Evolutionary conservation across 2,113 vertebrate species (phyloP).

Genomic region (Hassar affinis): DNA sequence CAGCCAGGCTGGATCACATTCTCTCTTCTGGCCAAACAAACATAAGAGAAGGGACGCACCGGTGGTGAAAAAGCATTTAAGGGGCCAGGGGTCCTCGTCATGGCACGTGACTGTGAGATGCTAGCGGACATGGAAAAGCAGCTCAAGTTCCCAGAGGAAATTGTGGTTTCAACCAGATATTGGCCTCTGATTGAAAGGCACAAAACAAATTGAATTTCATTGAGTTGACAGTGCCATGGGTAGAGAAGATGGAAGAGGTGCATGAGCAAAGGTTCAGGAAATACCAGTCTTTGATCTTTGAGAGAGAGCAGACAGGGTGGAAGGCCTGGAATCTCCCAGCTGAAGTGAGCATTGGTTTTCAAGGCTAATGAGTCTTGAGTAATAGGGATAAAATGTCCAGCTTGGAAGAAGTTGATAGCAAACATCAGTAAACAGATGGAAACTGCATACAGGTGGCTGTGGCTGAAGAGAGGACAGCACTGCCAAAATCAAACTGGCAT

Average conservation of each 20-base stretch:
- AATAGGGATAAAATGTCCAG: background rate
- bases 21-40: background rate
- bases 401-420: background rate
- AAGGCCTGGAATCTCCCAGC: too few relatives aligned
- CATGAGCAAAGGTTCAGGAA: background rate
- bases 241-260: background rate
- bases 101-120: background rate
- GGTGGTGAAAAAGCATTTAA: background rate
- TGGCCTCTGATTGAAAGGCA: background rate
- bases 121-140: background rate
- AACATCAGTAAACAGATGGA: background rate
- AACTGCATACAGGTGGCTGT: background rate
- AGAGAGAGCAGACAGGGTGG: background rate
- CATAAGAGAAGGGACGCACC: background rate
- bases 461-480: background rate
- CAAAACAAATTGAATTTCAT: background rate
- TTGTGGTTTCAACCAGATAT: background rate
- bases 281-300: background rate
- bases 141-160: background rate
- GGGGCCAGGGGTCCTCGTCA: background rate
- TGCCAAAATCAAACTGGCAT: background rate
- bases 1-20: background rate
- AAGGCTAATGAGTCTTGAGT: background rate
- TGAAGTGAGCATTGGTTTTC: background rate
- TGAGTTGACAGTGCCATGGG: background rate